phyloP scores from a whole-genome alignment of 2,113 vertebrate genomes.

The Daubentonia madagascariensis region DNA sequence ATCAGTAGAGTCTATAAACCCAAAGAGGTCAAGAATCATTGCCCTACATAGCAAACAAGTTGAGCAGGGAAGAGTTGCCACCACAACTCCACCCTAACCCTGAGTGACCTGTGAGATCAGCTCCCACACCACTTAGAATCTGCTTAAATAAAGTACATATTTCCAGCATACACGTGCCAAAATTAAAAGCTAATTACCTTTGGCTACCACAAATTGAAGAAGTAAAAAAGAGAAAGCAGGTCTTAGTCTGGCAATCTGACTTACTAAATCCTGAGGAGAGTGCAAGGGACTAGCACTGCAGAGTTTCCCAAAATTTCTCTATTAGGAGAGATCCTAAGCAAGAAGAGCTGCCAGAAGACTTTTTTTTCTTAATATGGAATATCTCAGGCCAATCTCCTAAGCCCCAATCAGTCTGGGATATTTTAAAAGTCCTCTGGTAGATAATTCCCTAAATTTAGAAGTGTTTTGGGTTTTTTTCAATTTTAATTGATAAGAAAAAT shows the following conservation, averaged over 20 bases:
- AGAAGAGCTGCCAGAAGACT: not conserved
- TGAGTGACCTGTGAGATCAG: not conserved
- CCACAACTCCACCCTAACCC: not conserved
- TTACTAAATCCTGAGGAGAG: not conserved
- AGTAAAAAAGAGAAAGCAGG: not conserved
- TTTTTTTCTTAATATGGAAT: not conserved
- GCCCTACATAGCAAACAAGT: not conserved
- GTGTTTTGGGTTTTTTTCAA: not conserved
- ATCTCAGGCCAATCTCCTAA: not conserved
- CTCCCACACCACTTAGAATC: not conserved
- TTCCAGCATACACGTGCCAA: not conserved
- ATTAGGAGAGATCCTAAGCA: not conserved
- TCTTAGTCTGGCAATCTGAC: not conserved
- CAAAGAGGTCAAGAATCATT: not conserved
- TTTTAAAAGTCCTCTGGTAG: not conserved
- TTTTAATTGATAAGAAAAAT: not conserved
- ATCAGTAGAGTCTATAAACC: not conserved
- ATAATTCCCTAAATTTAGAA: not conserved
- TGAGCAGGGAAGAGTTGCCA: not conserved
- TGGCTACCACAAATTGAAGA: not conserved
- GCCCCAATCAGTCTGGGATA: not conserved
- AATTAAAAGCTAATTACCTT: not conserved
- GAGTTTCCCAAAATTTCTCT: not conserved
- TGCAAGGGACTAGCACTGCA: not conserved
- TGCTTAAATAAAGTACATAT: not conserved